phyloP scores from a whole-genome alignment of 2,797 vertebrate species.

The Pteropus rufus region DNA sequence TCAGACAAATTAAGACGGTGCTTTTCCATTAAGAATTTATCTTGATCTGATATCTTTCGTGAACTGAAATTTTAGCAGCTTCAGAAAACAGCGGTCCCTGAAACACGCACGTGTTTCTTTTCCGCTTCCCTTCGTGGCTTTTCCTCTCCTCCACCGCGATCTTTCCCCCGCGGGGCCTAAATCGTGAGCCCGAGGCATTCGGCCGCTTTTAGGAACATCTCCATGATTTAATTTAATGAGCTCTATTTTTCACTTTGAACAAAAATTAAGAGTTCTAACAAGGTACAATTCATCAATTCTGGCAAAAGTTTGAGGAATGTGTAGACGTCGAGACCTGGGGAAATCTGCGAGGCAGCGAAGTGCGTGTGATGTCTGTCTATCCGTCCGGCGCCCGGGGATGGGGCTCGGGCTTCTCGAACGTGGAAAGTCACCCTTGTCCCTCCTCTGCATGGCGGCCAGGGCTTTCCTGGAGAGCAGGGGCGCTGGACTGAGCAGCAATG shows the following conservation, averaged over 20 bases:
- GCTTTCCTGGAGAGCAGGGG: background rate
- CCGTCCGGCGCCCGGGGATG: background rate
- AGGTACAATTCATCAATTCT: background rate
- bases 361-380: too few species aligned
- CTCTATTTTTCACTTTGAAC: slow-evolving; percentile 42
- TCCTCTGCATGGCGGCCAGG: background rate
- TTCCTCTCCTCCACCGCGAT: background rate
- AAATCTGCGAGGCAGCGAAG: background rate
- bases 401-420: background rate
- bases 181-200: background rate
- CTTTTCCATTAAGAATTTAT: slow-evolving; percentile 63
- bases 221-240: slow-evolving; percentile 10
- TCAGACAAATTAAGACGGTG: slow-evolving; percentile 43
- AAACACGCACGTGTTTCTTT: background rate
- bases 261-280: background rate
- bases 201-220: background rate
- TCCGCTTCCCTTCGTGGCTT: background rate
- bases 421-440: background rate
- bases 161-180: background rate
- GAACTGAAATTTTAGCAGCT: slow-evolving; percentile 50
- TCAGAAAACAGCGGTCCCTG: background rate
- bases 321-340: background rate
- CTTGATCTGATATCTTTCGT: slow-evolving; percentile 63
- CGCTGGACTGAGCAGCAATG: background rate
- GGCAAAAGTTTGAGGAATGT: slow-evolving; percentile 32